phyloP scores from a whole-genome alignment of 2,113 vertebrate genomes.

The Sus scrofa region DNA sequence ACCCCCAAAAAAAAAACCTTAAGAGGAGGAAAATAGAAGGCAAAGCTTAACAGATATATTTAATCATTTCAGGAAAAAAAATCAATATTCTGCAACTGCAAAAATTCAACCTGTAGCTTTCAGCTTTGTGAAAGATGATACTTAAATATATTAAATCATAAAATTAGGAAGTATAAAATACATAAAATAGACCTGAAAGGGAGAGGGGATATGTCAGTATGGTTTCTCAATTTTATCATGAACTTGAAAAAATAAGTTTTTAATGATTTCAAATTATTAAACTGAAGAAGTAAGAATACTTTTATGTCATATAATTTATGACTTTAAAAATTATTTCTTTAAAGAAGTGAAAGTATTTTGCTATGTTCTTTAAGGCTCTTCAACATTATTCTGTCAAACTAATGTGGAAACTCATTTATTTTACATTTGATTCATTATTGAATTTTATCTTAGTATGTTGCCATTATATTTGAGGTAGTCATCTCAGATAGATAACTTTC shows the following conservation, averaged over 20 bases:
- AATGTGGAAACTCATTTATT: constrained; percentile 51
- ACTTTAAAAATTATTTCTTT: constrained; percentile 47
- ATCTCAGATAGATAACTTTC: background rate
- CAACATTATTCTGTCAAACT: constrained; percentile 22
- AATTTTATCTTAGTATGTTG: constrained; percentile 35
- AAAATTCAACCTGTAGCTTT: background rate
- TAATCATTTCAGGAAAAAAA: background rate
- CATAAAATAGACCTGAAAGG: background rate
- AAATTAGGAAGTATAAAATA: background rate
- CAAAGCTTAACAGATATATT: background rate
- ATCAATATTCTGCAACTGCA: background rate
- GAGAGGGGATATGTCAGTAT: background rate
- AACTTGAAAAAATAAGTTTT: background rate
- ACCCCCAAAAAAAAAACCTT: too few species aligned
- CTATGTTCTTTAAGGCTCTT: background rate
- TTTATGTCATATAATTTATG: constrained; percentile 52
- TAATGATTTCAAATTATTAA: background rate
- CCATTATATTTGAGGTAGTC: background rate
- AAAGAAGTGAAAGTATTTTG: constrained; percentile 55
- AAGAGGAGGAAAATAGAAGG: background rate
- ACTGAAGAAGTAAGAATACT: background rate
- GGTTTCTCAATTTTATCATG: background rate
- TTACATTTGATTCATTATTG: background rate
- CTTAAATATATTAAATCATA: background rate
- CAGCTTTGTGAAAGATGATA: background rate